These are phyloP conservation scores for Notolepis coatsorum DNA, from an alignment of 2,797 vertebrate species.

Conservation along the genomic window DNA sequence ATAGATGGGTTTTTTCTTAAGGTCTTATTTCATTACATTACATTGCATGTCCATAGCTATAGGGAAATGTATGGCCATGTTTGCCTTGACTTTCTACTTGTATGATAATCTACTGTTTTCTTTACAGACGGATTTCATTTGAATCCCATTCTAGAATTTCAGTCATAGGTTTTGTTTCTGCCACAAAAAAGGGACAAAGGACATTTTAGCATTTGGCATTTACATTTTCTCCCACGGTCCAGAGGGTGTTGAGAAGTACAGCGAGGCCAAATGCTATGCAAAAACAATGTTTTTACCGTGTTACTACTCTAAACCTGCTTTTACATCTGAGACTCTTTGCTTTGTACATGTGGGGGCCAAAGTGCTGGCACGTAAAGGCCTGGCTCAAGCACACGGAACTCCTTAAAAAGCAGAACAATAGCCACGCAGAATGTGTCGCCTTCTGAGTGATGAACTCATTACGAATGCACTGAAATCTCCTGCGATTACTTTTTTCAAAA, in stretches of 20 bases:
- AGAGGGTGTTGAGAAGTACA: conserved; percentile 56
- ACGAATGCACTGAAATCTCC: conserved; percentile 73
- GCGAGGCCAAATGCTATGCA: conserved; percentile 85
- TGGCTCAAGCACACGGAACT: conserved; percentile 62
- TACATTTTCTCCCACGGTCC: conserved; percentile 52
- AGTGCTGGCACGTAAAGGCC: conserved; percentile 50
- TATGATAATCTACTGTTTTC: conserved; percentile 79
- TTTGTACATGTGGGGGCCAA: conserved; percentile 70
- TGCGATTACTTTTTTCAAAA: conserved; percentile 57
- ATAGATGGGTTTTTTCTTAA: conserved; percentile 53
- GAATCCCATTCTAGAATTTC: conserved; percentile 24
- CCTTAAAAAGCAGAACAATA: conserved; percentile 74
- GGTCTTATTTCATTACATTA: conserved; percentile 48
- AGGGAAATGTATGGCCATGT: conserved; percentile 83
- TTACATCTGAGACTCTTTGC: conserved; percentile 61
- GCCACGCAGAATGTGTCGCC: conserved; percentile 81
- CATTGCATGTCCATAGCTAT: conserved; percentile 90
- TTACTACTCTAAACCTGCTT: conserved; percentile 64
- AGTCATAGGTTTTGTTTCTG: conserved; percentile 31
- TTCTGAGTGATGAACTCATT: conserved; percentile 71
- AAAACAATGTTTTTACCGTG: conserved; percentile 58
- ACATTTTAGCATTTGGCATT: conserved; percentile 77
- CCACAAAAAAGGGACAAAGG: conserved; percentile 9
- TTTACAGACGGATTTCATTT: conserved; percentile 69
- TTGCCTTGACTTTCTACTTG: conserved; percentile 88